A percentile compares a stretch with the other conserved stretches of the same genome.
Evolutionary conservation across 2,888 invertebrate species (phyloP).

Genomic region (Tiliacea aurago): DNA sequence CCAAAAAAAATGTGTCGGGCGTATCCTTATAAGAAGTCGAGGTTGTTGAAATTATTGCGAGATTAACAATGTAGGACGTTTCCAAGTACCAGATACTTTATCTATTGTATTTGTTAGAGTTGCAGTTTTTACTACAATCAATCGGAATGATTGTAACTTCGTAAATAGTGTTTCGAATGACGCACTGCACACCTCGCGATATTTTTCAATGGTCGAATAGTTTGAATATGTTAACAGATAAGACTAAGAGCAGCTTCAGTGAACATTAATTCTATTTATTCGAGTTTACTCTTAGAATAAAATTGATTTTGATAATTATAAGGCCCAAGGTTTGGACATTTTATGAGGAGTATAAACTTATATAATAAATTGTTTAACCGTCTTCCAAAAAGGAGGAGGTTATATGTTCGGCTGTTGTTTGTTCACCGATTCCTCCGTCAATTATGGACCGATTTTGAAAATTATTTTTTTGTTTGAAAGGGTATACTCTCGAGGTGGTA

Average conservation of each 20-base stretch:
- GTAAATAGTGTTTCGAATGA: slow-evolving; percentile 17
- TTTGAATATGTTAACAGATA: slow-evolving; percentile 14
- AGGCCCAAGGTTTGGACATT: too few relatives aligned
- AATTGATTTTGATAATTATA: too few relatives aligned
- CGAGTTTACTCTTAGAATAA: too few relatives aligned
- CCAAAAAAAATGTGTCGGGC: background rate
- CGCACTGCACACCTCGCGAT: slow-evolving; percentile 13
- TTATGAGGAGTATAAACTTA: too few relatives aligned
- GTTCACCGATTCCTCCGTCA: too few relatives aligned
- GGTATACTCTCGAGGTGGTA: too few relatives aligned
- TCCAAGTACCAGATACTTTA: slow-evolving; percentile 6
- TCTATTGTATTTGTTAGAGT: slow-evolving; percentile 12
- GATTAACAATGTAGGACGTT: slow-evolving; percentile 17
- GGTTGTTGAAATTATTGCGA: background rate
- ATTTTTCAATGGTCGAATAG: slow-evolving; percentile 16
- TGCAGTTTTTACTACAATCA: slow-evolving; percentile 19
- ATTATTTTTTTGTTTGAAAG: too few relatives aligned
- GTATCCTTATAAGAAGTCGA: background rate
- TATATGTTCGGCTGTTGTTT: too few relatives aligned
- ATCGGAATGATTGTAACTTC: background rate
- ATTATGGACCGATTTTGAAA: too few relatives aligned
- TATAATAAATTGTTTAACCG: too few relatives aligned
- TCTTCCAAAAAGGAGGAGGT: too few relatives aligned
- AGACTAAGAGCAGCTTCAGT: slow-evolving; percentile 12
- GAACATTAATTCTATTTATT: background rate